These are phyloP conservation scores for Habrosyne pyritoides DNA, from an alignment of 2,888 invertebrate species.

Conservation along the genomic window DNA sequence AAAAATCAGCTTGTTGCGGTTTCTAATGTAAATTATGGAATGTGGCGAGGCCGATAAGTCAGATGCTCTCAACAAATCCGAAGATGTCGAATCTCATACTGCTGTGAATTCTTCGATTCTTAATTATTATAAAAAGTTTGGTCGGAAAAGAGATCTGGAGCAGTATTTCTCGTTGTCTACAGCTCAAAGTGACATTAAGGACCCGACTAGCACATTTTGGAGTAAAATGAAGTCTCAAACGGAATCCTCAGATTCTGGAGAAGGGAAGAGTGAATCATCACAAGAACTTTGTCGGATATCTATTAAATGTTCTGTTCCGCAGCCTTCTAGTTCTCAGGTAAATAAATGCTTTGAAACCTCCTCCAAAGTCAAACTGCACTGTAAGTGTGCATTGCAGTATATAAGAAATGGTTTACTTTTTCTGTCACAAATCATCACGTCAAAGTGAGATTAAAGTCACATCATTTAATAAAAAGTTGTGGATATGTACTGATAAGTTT, in stretches of 20 bases:
- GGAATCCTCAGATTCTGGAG: slow-evolving; percentile 73
- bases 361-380: too few relatives aligned
- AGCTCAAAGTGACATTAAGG: slow-evolving; percentile 69
- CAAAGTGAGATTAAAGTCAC: too few relatives aligned
- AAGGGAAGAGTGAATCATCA: slow-evolving; percentile 64
- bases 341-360: too few relatives aligned
- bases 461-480: too few relatives aligned
- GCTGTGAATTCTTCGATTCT: slow-evolving; percentile 76
- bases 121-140: slow-evolving; percentile 88
- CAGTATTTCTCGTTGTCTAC: slow-evolving; percentile 85
- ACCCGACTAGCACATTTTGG: slow-evolving; percentile 72
- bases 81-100: slow-evolving; percentile 41
- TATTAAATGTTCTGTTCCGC: slow-evolving; percentile 67
- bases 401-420: too few relatives aligned
- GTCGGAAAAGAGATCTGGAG: slow-evolving; percentile 86
- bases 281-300: slow-evolving; percentile 75
- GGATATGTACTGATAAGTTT: too few relatives aligned
- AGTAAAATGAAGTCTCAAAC: slow-evolving; percentile 70
- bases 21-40: slow-evolving; percentile 54
- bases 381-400: too few relatives aligned
- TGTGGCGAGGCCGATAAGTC: slow-evolving; percentile 43
- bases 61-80: slow-evolving; percentile 23
- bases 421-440: too few relatives aligned
- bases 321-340: slow-evolving; percentile 61
- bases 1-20: slow-evolving; percentile 13